Evolutionary conservation across 2,797 vertebrate genomes (phyloP), one percentile per base, ranked within the genome.

Genomic region (Anolis apletophallus): DNA sequence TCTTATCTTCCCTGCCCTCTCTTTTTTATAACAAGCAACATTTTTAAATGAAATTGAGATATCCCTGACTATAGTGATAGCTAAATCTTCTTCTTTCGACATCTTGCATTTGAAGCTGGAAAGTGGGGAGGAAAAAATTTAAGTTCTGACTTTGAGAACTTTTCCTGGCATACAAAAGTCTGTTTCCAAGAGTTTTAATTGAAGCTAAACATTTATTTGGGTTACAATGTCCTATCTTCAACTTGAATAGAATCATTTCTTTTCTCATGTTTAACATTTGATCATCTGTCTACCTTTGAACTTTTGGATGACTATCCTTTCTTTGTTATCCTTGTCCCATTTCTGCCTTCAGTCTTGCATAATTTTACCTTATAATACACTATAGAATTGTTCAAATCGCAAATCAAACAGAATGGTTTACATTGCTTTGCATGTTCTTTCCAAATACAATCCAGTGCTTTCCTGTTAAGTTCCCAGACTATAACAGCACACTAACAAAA

Each of bases 191-290:
- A 54, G 81, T 86, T 93, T 93, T 94, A 94, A 92, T 91, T 94
- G 90, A 92, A 92, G 84, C 88, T 76, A 93, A 91, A 84, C 74
- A 52, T 85, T 87, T 94, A 92, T 92, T 94, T 93, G 81, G 91
- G 92, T 94, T 93, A 90, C 32, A 0, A 10, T 10, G 76, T 92
- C 85, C 89, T 92, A 75, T 68, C 83, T 91, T 91, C 84, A 87
- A 90, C 93, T 91, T 93, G 76, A 93, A 93, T 81, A 85, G 88
- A 92, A 71, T 84, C 36, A 73, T 91, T 91, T 68, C 81, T 92
- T 94, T 91, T 92, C 87, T 93, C 93, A 75, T 94, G 1, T 86
- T 90, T 94, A 93, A 94, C 88, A 86, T 94, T 93, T 94, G 91
- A 94, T 94, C 91, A 92, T 79, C 85, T 93, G 40, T 78, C 84